These are phyloP conservation scores for Balearica regulorum DNA, from an alignment of 2,797 vertebrate species.

Conservation along the genomic window DNA sequence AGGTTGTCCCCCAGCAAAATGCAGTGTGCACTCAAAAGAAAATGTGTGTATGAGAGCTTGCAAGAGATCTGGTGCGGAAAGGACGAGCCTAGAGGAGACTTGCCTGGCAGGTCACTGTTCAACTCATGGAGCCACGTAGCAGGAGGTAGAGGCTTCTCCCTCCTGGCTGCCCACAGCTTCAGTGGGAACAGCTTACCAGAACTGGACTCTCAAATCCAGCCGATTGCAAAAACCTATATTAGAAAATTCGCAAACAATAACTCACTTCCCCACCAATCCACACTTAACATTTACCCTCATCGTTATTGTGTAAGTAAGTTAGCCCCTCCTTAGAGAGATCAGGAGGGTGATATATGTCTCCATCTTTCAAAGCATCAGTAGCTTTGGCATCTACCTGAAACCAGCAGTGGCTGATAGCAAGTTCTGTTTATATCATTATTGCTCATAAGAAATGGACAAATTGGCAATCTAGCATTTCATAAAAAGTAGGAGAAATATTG, in stretches of 20 bases:
- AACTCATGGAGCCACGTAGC: rapidly evolving
- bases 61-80: not conserved
- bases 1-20: not conserved
- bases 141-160: not conserved
- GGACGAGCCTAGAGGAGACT: not conserved
- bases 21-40: not conserved
- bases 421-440: not conserved
- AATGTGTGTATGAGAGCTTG: not conserved
- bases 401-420: not conserved
- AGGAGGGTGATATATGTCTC: not conserved
- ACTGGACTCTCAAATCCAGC: not conserved
- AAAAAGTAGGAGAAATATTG: not conserved
- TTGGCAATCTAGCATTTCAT: not conserved
- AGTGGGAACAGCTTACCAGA: not conserved
- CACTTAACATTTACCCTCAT: not conserved
- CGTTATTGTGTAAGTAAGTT: not conserved
- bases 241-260: not conserved
- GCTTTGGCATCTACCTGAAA: not conserved
- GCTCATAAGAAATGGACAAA: not conserved
- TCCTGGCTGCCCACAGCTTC: not conserved
- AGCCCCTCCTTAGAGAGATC: not conserved
- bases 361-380: not conserved
- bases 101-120: not conserved
- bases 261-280: not conserved
- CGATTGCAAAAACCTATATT: not conserved